A percentile compares a stretch with the other conserved stretches of the same genome.
Conservation (phyloP, 64 coral and sea anemone species). For the Porites lutea region DNA sequence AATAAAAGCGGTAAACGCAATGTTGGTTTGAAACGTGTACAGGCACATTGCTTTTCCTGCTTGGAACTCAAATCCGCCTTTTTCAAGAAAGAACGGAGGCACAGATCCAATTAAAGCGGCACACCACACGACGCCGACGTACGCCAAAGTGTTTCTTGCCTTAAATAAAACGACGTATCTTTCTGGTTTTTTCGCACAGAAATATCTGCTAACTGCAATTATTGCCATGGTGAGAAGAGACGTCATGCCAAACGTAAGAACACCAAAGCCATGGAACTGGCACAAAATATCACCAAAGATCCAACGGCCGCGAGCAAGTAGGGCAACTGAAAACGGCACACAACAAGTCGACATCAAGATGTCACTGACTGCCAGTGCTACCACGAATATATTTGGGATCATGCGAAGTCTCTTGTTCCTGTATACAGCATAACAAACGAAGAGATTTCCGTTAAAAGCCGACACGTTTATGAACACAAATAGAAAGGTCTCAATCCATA, state of each 20-base stretch:
- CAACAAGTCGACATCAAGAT: conserved; percentile 44
- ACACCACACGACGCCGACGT: conserved; percentile 54
- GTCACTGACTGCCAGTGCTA: conserved; percentile 46
- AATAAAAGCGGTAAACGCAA: conserved; percentile 35
- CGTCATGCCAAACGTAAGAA: conserved; percentile 52
- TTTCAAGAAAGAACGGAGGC: conserved; percentile 46
- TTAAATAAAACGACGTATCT: conserved; percentile 49
- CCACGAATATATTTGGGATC: conserved; percentile 37
- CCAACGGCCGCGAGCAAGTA: conserved; percentile 43
- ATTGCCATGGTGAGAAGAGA: conserved; percentile 69
- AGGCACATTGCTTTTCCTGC: conserved; percentile 79
- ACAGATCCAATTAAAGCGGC: conserved; percentile 35
- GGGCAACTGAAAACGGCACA: conserved; percentile 59
- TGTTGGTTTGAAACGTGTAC: conserved; percentile 62
- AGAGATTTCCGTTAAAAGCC: conserved; percentile 34
- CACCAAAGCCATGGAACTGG: conserved; percentile 53
- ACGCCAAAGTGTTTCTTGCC: conserved; percentile 10
- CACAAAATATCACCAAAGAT: conserved; percentile 54
- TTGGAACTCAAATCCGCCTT: conserved; percentile 62
- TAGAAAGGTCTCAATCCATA: background rate
- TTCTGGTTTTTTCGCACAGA: conserved; percentile 50
- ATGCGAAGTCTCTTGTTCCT: conserved; percentile 28
- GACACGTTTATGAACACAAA: background rate
- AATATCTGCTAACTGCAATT: conserved; percentile 74
- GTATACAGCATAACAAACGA: conserved; percentile 41